Evolutionary conservation across 2,113 vertebrate species (phyloP), one percentile per base, ranked within the genome.

Genomic region (Myrmecobius fasciatus): DNA sequence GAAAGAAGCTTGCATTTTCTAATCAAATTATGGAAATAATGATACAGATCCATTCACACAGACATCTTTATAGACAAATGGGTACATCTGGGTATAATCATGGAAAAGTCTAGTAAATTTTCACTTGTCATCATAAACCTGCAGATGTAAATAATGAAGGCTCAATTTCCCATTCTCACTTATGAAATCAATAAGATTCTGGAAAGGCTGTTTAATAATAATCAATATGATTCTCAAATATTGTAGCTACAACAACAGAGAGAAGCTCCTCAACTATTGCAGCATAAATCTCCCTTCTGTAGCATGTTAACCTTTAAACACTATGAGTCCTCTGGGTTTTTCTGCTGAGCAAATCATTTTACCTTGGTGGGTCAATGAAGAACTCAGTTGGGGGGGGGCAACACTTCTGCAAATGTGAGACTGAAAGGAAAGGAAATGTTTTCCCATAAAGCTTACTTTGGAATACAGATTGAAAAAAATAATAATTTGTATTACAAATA

Each of bases 181-280:
- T 88, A 96, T 91, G 31, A 93, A 90, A 97, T 90, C 67, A 96
- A 90, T 95, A 52, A 25, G 22, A 31, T 90, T 93, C 88, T 95
- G 60, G 89, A 95, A 96, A 1, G 4, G 31, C 47, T 97, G 51
- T 47, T 96, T 93, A 95, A 96, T 46, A 60, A 94, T 25, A 92
- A 96, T 25, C 53, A 94, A 92, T 91, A 88, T 75, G 93, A 6
- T 1, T 94, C 14, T 53, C 0, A 52, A 83, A 83, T 93, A 53
- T n/a, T 93, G 88, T 49, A 54, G 47, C 52, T 94, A 95, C 90
- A 95, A 91, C 26, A 8, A 96, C 17, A 43, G 0, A 92, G 49
- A 96, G 36, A 92, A 96, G 75, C 46, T 93, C 10, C 10, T 43
- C 43, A 17, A 48, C n/a, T 48, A 49, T 60, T 93, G 9, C 26